Conservation (phyloP, 2,797 vertebrate species). For the Catharus ustulatus region DNA sequence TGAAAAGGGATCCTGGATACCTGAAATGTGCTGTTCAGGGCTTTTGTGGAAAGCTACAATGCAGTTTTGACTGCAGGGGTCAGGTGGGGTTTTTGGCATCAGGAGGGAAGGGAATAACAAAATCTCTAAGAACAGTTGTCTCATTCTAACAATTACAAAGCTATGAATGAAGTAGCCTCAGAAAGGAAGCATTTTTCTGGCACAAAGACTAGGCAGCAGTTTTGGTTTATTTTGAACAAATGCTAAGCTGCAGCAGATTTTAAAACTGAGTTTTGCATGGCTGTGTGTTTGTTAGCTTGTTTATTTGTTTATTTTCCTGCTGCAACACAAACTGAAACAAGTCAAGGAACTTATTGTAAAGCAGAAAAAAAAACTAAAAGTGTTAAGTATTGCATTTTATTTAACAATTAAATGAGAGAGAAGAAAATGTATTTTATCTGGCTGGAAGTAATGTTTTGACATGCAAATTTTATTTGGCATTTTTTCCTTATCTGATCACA, state of each 20-base stretch:
- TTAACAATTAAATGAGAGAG: not conserved
- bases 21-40: not conserved
- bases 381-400: not conserved
- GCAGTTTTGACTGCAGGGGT: slow-evolving; percentile 2
- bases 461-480: slow-evolving; percentile 41
- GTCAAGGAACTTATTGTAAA: not conserved
- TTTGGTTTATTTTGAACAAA: not conserved
- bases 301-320: not conserved
- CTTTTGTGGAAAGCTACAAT: not conserved
- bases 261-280: not conserved
- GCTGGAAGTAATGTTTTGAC: slow-evolving; percentile 25
- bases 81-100: slow-evolving; percentile 43
- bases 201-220: not conserved
- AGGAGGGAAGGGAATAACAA: slow-evolving; percentile 18
- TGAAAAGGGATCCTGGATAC: not conserved
- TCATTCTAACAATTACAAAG: slow-evolving; percentile 25
- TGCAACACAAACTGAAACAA: not conserved
- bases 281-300: not conserved
- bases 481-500: slow-evolving; percentile 25
- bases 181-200: not conserved
- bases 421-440: slow-evolving; percentile 41
- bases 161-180: slow-evolving; percentile 9
- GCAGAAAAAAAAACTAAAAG: not conserved
- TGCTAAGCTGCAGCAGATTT: not conserved
- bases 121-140: slow-evolving; percentile 22